These are phyloP conservation scores for Deroplatys truncata DNA, from an alignment of 2,888 invertebrate species.

Conservation along the genomic window DNA sequence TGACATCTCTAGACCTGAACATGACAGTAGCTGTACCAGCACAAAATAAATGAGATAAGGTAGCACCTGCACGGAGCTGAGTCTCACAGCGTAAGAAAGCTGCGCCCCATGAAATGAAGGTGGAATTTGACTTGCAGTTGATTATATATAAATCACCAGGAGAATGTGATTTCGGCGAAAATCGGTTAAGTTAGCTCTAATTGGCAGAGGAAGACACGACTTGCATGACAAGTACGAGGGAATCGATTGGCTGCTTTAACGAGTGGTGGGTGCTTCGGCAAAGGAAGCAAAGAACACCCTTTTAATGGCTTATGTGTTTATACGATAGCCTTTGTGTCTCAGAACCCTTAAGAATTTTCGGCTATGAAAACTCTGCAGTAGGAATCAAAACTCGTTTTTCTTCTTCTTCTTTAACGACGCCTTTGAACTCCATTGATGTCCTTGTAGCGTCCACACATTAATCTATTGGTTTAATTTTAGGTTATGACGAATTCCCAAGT, in stretches of 20 bases:
- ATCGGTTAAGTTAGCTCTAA: neutral
- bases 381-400: too few species aligned
- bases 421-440: too few species aligned
- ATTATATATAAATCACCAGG: too few species aligned
- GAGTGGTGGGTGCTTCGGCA: neutral
- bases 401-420: too few species aligned
- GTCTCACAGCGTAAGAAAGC: neutral
- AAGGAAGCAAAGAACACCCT: neutral
- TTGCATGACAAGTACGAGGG: neutral
- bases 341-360: too few species aligned
- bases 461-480: too few species aligned
- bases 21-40: neutral
- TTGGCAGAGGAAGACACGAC: neutral
- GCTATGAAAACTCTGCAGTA: too few species aligned
- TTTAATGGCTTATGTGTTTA: neutral
- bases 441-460: too few species aligned
- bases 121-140: neutral
- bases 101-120: neutral
- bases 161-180: neutral
- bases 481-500: too few species aligned
- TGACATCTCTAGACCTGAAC: neutral
- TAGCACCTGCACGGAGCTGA: neutral
- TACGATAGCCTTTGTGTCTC: too few species aligned
- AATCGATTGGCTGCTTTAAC: neutral
- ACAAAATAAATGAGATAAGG: neutral